These are phyloP conservation scores for Drosophila ambigua DNA, from an alignment of 1,140 invertebrate species.

Conservation along the genomic window DNA sequence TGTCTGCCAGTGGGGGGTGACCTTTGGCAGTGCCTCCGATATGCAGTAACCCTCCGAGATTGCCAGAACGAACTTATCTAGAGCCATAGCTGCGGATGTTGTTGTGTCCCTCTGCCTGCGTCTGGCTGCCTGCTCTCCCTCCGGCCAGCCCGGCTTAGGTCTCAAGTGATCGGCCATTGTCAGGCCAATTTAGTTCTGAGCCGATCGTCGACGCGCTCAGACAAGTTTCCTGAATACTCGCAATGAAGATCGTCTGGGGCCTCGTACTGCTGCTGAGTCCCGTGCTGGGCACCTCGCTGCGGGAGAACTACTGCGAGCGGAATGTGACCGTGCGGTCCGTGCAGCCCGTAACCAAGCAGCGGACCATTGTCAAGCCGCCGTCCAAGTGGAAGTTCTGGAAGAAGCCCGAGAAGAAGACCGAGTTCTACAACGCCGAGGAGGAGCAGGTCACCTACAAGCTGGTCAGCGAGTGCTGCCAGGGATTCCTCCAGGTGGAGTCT, in stretches of 20 bases:
- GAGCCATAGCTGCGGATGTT: slow-evolving; percentile 31
- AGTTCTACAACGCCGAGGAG: slow-evolving; percentile 45
- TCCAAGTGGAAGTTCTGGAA: slow-evolving; percentile 68
- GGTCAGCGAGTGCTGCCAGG: slow-evolving; percentile 57
- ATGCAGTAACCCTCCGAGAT: slow-evolving; percentile 26
- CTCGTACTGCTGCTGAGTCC: slow-evolving; percentile 33
- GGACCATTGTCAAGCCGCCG: slow-evolving; percentile 40
- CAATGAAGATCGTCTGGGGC: slow-evolving; percentile 36
- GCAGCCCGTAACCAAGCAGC: slow-evolving; percentile 54
- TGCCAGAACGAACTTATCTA: slow-evolving; percentile 35
- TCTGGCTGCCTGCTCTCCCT: not conserved
- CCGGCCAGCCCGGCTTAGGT: not conserved
- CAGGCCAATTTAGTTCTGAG: slow-evolving; percentile 42
- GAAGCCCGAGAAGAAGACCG: slow-evolving; percentile 38
- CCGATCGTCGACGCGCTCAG: slow-evolving; percentile 33
- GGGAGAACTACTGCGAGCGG: slow-evolving; percentile 61
- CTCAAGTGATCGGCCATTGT: slow-evolving; percentile 12
- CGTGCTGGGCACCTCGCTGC: slow-evolving; percentile 9
- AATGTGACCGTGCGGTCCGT: slow-evolving; percentile 46
- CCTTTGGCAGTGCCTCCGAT: slow-evolving; percentile 37
- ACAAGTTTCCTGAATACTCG: not conserved
- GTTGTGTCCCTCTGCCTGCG: slow-evolving; percentile 39
- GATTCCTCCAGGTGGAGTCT: slow-evolving; percentile 53
- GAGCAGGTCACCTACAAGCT: slow-evolving; percentile 47
- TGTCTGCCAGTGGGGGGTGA: slow-evolving; percentile 39